Evolutionary conservation across 2,113 vertebrate species (phyloP).

Genomic region (Coptodon rendalli): DNA sequence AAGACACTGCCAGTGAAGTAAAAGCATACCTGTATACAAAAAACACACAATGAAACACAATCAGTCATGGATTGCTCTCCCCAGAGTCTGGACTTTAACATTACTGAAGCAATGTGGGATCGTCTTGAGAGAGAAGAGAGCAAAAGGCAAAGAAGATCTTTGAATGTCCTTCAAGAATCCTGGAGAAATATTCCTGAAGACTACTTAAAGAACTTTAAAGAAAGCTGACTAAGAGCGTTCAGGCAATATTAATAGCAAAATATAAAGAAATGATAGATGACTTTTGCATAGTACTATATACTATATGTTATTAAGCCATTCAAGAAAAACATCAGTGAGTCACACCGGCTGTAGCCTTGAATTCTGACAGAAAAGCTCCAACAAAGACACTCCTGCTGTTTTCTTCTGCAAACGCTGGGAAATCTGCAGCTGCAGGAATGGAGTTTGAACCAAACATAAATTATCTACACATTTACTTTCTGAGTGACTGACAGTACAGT

Average conservation of each 20-base stretch:
- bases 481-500: background rate
- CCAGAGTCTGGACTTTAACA: rapidly evolving
- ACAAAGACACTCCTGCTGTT: background rate
- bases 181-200: background rate
- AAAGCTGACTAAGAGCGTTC: background rate
- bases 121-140: background rate
- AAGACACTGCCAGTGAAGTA: background rate
- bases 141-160: background rate
- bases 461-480: background rate
- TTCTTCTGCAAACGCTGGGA: background rate
- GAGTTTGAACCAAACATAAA: background rate
- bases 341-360: background rate
- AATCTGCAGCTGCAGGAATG: background rate
- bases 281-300: background rate
- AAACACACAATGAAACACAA: background rate
- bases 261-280: background rate
- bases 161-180: background rate
- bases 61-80: background rate
- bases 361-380: background rate
- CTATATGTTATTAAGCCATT: background rate
- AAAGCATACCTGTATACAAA: background rate
- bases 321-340: background rate
- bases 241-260: background rate
- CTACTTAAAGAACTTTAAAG: background rate
- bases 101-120: background rate